Evolutionary conservation across 2,113 vertebrate genomes (phyloP).

Genomic region (Dromaius novaehollandiae): DNA sequence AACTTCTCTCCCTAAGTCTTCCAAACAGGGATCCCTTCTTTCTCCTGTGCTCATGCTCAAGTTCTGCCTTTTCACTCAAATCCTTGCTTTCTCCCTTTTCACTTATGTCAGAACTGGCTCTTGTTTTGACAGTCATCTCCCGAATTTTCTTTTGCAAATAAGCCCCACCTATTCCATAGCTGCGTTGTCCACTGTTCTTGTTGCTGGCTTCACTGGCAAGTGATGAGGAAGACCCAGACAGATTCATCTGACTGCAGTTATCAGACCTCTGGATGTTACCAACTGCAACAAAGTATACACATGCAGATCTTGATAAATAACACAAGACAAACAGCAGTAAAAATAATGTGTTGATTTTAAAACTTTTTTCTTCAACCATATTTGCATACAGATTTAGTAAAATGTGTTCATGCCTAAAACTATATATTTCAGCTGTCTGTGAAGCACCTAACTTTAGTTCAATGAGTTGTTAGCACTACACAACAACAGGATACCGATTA

Average conservation of each 20-base stretch:
- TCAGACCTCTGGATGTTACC: conserved; percentile 80
- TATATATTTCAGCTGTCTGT: background rate
- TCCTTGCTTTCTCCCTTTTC: conserved; percentile 66
- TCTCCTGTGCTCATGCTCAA: conserved; percentile 70
- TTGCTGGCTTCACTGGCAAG: conserved; percentile 87
- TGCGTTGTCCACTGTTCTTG: conserved; percentile 84
- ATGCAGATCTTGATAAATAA: conserved; percentile 43
- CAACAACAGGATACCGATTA: conserved; percentile 7
- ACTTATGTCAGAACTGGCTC: conserved; percentile 60
- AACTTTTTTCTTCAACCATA: background rate
- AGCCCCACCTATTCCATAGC: conserved; percentile 95
- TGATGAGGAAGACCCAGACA: conserved; percentile 88
- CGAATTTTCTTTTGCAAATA: conserved; percentile 87
- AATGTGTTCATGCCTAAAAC: conserved; percentile 33
- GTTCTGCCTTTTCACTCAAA: conserved; percentile 59
- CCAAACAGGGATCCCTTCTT: conserved; percentile 76
- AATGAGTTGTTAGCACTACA: conserved; percentile 30
- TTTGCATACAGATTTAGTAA: background rate
- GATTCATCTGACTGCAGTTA: conserved; percentile 83
- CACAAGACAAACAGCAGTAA: background rate
- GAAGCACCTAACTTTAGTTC: conserved; percentile 53
- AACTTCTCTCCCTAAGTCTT: conserved; percentile 84
- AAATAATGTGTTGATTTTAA: background rate
- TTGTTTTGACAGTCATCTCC: conserved; percentile 82
- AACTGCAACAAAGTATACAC: conserved; percentile 76